phyloP scores from a whole-genome alignment of 2,888 invertebrate species.

The Lithophane semibrunnea region DNA sequence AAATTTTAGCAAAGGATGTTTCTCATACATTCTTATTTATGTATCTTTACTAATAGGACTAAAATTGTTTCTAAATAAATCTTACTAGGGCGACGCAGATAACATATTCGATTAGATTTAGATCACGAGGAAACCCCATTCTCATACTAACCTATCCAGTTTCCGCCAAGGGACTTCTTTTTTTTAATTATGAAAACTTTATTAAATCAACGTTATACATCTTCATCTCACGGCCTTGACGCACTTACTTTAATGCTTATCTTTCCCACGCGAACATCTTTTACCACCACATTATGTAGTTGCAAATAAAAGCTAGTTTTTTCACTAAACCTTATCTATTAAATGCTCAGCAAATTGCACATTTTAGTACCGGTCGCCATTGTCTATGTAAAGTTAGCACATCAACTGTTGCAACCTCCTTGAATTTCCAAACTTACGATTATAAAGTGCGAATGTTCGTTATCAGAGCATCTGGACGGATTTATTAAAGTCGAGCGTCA shows the following conservation, averaged over 20 bases:
- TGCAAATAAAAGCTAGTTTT: conserved; percentile 71
- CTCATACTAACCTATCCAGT: conserved; percentile 38
- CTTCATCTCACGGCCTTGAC: conserved; percentile 78
- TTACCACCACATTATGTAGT: conserved; percentile 61
- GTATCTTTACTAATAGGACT: background rate
- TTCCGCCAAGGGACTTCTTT: conserved; percentile 61
- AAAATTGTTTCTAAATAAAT: conserved; percentile 1
- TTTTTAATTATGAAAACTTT: conserved; percentile 73
- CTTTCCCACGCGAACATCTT: conserved; percentile 81
- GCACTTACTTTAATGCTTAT: conserved; percentile 65
- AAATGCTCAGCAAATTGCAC: conserved; percentile 75
- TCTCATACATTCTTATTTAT: conserved; percentile 1
- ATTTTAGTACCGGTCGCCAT: conserved; percentile 76
- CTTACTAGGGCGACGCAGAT: conserved; percentile 26
- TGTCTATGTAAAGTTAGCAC: conserved; percentile 82
- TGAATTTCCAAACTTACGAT: conserved; percentile 74
- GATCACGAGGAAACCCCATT: conserved; percentile 39
- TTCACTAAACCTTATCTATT: conserved; percentile 73
- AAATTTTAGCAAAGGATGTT: background rate
- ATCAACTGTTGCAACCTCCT: conserved; percentile 78
- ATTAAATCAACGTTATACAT: conserved; percentile 72
- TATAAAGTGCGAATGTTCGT: conserved; percentile 61
- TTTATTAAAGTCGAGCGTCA: conserved; percentile 77
- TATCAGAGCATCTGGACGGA: conserved; percentile 82
- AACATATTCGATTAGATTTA: conserved; percentile 14